Evolutionary conservation across 1,140 invertebrate species (phyloP).

Genomic region (Drosophila lacertosa): DNA sequence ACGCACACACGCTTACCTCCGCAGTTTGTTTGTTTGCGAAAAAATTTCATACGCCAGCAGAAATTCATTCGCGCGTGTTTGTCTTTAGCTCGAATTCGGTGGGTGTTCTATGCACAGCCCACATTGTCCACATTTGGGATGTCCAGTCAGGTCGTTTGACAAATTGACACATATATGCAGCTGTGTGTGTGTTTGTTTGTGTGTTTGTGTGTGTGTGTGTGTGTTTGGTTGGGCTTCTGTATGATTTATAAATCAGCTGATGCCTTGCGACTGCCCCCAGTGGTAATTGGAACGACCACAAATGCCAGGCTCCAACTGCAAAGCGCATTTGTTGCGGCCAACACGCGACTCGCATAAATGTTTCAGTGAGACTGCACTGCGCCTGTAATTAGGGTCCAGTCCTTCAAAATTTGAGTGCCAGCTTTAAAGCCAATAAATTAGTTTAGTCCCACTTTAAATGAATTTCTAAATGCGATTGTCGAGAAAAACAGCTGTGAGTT

Average conservation of each 20-base stretch:
- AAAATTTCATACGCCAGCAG: slow-evolving; percentile 73
- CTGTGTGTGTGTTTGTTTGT: neutral
- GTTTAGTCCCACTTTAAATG: too few relatives aligned
- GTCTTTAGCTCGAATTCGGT: slow-evolving; percentile 20
- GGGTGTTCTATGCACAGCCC: neutral
- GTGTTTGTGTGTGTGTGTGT: slow-evolving; percentile 3
- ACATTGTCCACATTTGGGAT: slow-evolving; percentile 1
- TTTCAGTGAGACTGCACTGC: neutral
- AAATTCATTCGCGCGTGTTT: slow-evolving; percentile 69
- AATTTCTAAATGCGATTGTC: too few relatives aligned
- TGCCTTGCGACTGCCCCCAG: slow-evolving; percentile 6
- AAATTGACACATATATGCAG: slow-evolving; percentile 39
- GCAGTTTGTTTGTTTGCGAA: slow-evolving; percentile 50
- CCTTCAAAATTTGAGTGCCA: too few relatives aligned
- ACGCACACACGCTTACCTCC: slow-evolving; percentile 10
- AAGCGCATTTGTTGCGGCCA: slow-evolving; percentile 11
- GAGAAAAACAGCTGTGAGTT: too few relatives aligned
- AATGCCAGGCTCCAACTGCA: slow-evolving; percentile 15
- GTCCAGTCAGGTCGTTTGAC: slow-evolving; percentile 45
- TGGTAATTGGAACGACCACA: slow-evolving; percentile 2
- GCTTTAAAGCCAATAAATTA: too few relatives aligned
- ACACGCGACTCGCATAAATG: slow-evolving; percentile 15
- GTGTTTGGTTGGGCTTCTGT: slow-evolving; percentile 13
- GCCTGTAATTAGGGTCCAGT: too few relatives aligned
- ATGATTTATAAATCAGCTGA: slow-evolving; percentile 49